Percentiles rank a stretch among this genome's conserved stretches.
Conservation (phyloP, 1,140 invertebrate genomes). For the Caerostris extrusa region DNA sequence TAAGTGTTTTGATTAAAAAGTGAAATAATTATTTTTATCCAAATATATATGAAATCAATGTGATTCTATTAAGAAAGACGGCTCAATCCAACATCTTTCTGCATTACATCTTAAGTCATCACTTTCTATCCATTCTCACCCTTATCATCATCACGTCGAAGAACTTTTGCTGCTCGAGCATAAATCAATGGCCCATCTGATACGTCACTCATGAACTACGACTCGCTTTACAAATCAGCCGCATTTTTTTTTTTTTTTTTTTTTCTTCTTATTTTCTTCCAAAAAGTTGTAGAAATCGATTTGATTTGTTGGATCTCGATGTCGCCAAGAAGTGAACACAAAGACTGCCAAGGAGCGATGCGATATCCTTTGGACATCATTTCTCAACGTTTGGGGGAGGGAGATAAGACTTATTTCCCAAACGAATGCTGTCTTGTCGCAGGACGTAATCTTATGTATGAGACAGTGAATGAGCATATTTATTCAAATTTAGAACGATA, state of each 20-base stretch:
- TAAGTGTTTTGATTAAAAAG: no score
- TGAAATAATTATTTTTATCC: no score
- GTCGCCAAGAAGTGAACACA: not conserved
- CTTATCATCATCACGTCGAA: slow-evolving; percentile 11
- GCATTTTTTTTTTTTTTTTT: not conserved
- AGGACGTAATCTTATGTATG: not conserved
- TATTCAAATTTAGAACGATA: not conserved
- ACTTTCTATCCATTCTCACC: slow-evolving; percentile 8
- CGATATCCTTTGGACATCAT: not conserved
- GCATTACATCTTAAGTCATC: not conserved
- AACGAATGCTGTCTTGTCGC: not conserved
- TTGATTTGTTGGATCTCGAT: slow-evolving; percentile 23
- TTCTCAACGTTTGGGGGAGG: not conserved
- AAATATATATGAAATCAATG: no score
- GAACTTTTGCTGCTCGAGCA: not conserved
- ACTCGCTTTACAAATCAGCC: not conserved
- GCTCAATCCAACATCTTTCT: not conserved
- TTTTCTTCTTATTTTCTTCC: not conserved
- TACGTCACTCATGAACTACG: slow-evolving; percentile 34
- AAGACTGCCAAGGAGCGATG: not conserved
- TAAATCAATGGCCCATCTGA: slow-evolving; percentile 44
- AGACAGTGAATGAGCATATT: not conserved
- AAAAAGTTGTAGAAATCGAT: not conserved
- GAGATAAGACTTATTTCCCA: no score
- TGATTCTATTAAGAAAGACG: no score